Evolutionary conservation across 30 jellyfish, hydroid and myxozoan genomes (phyloP).

Genomic region (Turritopsis dohrnii): DNA sequence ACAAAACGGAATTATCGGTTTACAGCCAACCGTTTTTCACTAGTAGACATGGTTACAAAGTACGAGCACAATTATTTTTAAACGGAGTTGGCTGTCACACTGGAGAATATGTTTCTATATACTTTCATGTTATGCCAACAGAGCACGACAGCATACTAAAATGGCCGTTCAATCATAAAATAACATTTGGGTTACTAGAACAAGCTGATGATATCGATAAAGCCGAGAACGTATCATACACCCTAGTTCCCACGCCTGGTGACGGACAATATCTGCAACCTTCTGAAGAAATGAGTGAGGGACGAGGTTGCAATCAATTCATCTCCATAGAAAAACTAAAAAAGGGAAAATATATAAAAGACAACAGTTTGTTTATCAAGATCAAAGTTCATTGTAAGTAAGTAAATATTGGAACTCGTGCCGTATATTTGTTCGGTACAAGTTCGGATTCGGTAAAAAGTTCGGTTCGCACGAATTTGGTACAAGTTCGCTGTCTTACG

Average conservation of each 20-base stretch:
- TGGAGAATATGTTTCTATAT: conserved; percentile 57
- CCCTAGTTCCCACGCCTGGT: conserved; percentile 63
- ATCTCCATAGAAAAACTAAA: conserved; percentile 49
- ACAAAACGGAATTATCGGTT: conserved; percentile 46
- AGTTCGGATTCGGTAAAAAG: no score
- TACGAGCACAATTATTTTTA: conserved; percentile 73
- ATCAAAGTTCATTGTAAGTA: conserved; percentile 47
- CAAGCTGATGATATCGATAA: conserved; percentile 56
- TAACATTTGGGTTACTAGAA: conserved; percentile 61
- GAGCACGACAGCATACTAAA: conserved; percentile 63
- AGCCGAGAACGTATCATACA: conserved; percentile 49
- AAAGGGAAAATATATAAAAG: conserved; percentile 50
- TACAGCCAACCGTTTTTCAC: conserved; percentile 56
- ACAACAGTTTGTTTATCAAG: conserved; percentile 46
- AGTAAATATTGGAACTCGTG: not conserved
- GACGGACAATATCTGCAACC: conserved; percentile 58
- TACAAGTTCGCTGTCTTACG: no score
- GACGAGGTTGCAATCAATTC: conserved; percentile 64
- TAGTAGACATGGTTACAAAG: conserved; percentile 65
- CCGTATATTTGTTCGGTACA: not conserved
- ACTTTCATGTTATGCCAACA: conserved; percentile 60
- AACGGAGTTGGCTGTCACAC: conserved; percentile 54
- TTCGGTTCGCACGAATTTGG: no score
- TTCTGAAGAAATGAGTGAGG: conserved; percentile 66
- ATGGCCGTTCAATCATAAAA: conserved; percentile 71